Conservation (phyloP, 2,888 invertebrate species). For the Ommatoiulus sabulosus region DNA sequence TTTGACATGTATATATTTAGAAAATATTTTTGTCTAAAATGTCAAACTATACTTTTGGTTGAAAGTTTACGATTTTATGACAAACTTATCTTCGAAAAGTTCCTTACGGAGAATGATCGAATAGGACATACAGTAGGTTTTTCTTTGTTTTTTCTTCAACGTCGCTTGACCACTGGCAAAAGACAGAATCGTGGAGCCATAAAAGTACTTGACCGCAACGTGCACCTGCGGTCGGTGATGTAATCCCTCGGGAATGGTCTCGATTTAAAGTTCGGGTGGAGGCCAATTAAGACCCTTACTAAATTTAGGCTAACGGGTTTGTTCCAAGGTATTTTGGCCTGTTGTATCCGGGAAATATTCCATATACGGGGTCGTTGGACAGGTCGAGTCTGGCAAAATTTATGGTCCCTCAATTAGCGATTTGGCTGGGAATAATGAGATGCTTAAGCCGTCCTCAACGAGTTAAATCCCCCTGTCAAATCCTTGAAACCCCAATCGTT, state of each 20-base stretch:
- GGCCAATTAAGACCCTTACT: neutral
- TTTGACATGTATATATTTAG: too few relatives aligned
- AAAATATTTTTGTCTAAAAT: too few relatives aligned
- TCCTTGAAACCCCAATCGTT: neutral
- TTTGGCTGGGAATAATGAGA: neutral
- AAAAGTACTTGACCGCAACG: neutral
- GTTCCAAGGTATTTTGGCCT: neutral
- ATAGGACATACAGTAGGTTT: too few relatives aligned
- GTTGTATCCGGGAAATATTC: neutral
- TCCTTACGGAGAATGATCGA: too few relatives aligned
- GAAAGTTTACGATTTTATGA: too few relatives aligned
- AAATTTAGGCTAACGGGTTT: neutral
- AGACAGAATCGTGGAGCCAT: neutral
- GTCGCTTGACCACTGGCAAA: neutral
- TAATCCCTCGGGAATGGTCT: slow-evolving; percentile 9
- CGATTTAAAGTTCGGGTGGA: neutral
- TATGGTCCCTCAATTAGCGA: neutral
- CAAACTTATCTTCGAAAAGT: too few relatives aligned
- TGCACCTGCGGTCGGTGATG: neutral
- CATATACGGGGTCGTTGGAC: neutral
- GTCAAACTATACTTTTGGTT: too few relatives aligned
- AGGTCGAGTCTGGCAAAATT: neutral
- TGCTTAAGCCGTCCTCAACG: neutral
- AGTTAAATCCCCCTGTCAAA: neutral
- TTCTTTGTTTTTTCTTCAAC: neutral